Conservation (phyloP, 2,797 vertebrate genomes). For the Halcyon chelicuti region DNA sequence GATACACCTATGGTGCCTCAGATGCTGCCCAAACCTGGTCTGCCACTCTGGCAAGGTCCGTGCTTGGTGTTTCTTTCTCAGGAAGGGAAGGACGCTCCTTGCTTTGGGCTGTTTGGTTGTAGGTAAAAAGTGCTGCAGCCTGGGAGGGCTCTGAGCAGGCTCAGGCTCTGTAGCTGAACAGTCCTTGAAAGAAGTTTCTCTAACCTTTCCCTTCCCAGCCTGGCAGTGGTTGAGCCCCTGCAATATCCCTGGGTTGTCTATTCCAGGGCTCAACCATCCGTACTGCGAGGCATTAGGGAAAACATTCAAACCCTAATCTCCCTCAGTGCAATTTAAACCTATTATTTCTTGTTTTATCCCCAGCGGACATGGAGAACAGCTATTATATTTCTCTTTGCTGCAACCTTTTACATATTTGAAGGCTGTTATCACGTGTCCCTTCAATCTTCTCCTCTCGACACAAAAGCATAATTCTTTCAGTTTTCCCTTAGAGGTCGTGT, state of each 20-base stretch:
- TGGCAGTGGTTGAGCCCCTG: not conserved
- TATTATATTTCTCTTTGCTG: conserved; percentile 62
- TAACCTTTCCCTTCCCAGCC: not conserved
- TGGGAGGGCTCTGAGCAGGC: not conserved
- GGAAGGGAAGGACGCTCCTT: not conserved
- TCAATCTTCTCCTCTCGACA: not conserved
- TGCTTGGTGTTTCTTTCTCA: not conserved
- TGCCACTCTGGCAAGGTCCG: fast-evolving
- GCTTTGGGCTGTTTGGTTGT: not conserved
- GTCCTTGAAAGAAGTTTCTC: conserved; percentile 31
- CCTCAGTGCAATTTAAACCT: conserved; percentile 57
- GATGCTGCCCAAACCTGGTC: not conserved
- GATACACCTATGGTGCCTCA: not conserved
- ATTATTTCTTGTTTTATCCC: conserved; percentile 66
- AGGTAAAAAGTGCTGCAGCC: not conserved
- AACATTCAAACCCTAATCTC: conserved; percentile 48
- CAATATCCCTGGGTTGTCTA: conserved; percentile 28
- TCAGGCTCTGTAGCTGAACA: not conserved
- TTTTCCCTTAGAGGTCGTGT: conserved; percentile 34
- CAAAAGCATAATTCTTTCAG: conserved; percentile 34
- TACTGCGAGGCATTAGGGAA: not conserved
- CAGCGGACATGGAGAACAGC: conserved; percentile 26
- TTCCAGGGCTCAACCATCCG: not conserved
- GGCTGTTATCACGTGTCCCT: conserved; percentile 30
- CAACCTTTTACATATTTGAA: conserved; percentile 60